These are phyloP conservation scores for Poeciliopsis paucimaculata DNA, from an alignment of 2,797 vertebrate species.

Conservation along the genomic window DNA sequence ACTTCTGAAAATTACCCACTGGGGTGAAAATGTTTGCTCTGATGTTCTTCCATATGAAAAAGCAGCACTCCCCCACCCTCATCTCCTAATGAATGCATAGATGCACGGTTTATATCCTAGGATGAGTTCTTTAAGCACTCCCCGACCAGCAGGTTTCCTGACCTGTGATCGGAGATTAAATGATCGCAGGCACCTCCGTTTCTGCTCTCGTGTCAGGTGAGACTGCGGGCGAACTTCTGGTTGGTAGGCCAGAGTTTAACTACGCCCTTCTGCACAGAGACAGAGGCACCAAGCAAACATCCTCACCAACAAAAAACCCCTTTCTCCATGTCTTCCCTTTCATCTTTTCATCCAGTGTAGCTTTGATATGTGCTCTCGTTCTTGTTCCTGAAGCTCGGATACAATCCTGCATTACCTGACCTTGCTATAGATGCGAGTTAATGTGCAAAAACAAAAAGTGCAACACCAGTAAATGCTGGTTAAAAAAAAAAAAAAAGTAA, in stretches of 20 bases:
- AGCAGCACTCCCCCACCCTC: slow-evolving; percentile 13
- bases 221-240: slow-evolving; percentile 68
- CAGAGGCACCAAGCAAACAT: slow-evolving; percentile 71
- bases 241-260: slow-evolving; percentile 79
- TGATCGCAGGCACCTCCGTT: slow-evolving; percentile 41
- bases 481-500: slow-evolving; percentile 51
- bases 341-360: slow-evolving; percentile 65
- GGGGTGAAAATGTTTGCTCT: slow-evolving; percentile 86
- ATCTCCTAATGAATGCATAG: slow-evolving; percentile 59
- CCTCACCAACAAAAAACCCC: slow-evolving; percentile 65
- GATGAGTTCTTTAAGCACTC: background rate
- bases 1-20: slow-evolving; percentile 83
- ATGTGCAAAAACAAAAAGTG: slow-evolving; percentile 77
- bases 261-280: slow-evolving; percentile 34
- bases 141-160: slow-evolving; percentile 79
- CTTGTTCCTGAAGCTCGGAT: slow-evolving; percentile 59
- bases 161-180: slow-evolving; percentile 61
- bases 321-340: slow-evolving; percentile 69
- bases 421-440: slow-evolving; percentile 77
- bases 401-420: slow-evolving; percentile 48
- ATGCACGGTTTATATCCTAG: slow-evolving; percentile 10
- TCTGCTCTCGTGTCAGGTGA: slow-evolving; percentile 3
- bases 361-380: slow-evolving; percentile 63
- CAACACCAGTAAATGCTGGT: slow-evolving; percentile 59
- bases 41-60: slow-evolving; percentile 53